Evolutionary conservation across 2,888 invertebrate genomes (phyloP), one percentile per base, ranked within the genome.

Genomic region (Synanthedon vespiformis): DNA sequence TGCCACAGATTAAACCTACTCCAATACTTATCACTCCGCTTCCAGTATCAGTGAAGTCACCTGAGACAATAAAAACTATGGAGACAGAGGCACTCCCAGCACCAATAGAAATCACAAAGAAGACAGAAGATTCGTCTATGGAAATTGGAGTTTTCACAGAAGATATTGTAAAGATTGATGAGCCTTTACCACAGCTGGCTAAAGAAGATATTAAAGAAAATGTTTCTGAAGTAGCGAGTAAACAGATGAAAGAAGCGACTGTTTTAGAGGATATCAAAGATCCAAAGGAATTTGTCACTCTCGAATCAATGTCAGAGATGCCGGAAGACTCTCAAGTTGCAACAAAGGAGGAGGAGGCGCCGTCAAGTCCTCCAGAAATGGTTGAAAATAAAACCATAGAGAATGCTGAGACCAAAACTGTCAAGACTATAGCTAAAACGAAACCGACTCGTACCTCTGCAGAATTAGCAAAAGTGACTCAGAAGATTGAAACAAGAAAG

Each of bases 41-140:
- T 10, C 57, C 53, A 10, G 54, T 57, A 6, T 55, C 57, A 40
- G 47, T 56, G 41, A 80, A 78, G 53, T 77, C 80, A n/a, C 77
- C 74, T 11, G 83, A 79, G 61, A 59, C 61, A 2, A 49, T 57
- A 1, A 65, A 63, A 13, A 73, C 76, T 1, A 59, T 79, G 12
- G 80, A 81, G 57, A 62, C 74, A 0, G 82, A 81, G 59, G 77
- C 78, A 2, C 56, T 77, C 1, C 74, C 80, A 4, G 80, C 81
- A 6, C 77, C 83, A 1, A 57, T 74, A 48, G 84, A 80, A 4
- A 74, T 57, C 49, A 64, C 74, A 22, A 80, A 80, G 59, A 52
- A 64, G 11, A 70, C 72, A 57, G 73, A 76, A 56, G 71, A 74
- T 52, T 72, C 68, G 57, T 58, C 74, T 16, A 54, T 70, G 56